Conservation (phyloP, 1,140 invertebrate species). For the Drosophila fuyamai region DNA sequence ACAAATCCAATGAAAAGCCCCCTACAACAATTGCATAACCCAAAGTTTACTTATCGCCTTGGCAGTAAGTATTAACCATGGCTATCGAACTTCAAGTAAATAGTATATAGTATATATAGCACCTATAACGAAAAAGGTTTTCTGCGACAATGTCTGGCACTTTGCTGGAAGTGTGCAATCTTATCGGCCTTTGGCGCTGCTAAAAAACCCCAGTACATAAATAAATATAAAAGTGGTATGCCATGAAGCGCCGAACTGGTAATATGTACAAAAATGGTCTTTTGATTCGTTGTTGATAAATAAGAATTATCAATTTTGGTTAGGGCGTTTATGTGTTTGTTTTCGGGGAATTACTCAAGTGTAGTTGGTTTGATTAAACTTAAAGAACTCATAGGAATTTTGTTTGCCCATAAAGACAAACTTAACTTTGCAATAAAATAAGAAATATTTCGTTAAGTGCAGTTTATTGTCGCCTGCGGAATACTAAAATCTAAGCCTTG, state of each 20-base stretch:
- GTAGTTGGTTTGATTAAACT: no score
- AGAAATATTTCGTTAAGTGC: slow-evolving; percentile 26
- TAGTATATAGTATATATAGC: slow-evolving; percentile 3
- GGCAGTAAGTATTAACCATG: slow-evolving; percentile 38
- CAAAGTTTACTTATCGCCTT: slow-evolving; percentile 40
- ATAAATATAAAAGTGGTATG: slow-evolving; percentile 7
- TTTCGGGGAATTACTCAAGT: neutral
- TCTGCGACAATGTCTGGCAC: slow-evolving; percentile 35
- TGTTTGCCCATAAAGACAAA: slow-evolving; percentile 10
- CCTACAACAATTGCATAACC: slow-evolving; percentile 33
- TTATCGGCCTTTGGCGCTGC: slow-evolving; percentile 49
- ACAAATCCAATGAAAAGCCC: slow-evolving; percentile 25
- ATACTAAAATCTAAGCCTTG: slow-evolving; percentile 54
- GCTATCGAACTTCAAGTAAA: slow-evolving; percentile 44
- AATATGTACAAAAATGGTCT: slow-evolving; percentile 15
- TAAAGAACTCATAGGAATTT: neutral
- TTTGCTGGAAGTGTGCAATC: slow-evolving; percentile 57
- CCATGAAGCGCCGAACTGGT: slow-evolving; percentile 4
- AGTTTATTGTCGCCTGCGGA: slow-evolving; percentile 20
- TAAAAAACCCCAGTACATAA: slow-evolving; percentile 19
- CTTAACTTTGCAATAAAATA: slow-evolving; percentile 4
- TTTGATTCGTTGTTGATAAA: slow-evolving; percentile 27
- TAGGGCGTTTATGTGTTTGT: neutral
- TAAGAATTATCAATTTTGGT: slow-evolving; percentile 5
- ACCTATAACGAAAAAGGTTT: slow-evolving; percentile 3